These are phyloP conservation scores for Adelphocoris suturalis DNA, from an alignment of 2,888 invertebrate species.

Conservation along the genomic window DNA sequence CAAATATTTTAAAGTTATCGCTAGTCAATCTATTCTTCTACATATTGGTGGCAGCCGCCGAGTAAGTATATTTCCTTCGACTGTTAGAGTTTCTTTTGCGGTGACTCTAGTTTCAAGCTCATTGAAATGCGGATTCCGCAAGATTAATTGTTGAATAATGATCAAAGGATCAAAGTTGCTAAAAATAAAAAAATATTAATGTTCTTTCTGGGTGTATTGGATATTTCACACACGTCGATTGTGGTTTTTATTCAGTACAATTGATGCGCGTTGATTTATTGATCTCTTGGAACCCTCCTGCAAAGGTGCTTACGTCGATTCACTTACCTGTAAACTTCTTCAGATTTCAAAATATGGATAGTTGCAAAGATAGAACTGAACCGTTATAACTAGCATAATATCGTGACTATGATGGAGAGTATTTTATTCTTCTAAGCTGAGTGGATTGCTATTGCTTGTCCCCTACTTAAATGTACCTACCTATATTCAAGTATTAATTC, in stretches of 20 bases:
- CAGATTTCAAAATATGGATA: no score
- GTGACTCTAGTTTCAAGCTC: neutral
- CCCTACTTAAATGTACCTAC: no score
- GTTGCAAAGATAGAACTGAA: no score
- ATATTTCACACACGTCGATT: neutral
- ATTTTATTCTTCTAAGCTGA: no score
- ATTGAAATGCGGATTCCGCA: neutral
- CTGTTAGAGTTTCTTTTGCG: neutral
- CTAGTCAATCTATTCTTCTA: slow-evolving; percentile 36
- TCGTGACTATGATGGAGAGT: no score
- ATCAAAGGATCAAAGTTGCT: neutral
- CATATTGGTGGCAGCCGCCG: slow-evolving; percentile 28
- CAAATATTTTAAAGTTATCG: slow-evolving; percentile 29
- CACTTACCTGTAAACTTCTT: no score
- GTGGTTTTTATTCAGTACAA: neutral
- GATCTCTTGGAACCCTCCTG: no score
- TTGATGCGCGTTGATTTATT: no score
- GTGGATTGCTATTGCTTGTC: no score
- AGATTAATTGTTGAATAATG: neutral
- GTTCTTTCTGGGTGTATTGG: neutral
- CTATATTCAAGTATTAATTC: no score
- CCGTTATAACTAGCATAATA: no score
- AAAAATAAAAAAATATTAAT: neutral
- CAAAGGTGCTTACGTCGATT: no score
- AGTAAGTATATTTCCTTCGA: neutral